Evolutionary conservation across 2,888 invertebrate genomes (phyloP).

Genomic region (Notodonta dromedarius): DNA sequence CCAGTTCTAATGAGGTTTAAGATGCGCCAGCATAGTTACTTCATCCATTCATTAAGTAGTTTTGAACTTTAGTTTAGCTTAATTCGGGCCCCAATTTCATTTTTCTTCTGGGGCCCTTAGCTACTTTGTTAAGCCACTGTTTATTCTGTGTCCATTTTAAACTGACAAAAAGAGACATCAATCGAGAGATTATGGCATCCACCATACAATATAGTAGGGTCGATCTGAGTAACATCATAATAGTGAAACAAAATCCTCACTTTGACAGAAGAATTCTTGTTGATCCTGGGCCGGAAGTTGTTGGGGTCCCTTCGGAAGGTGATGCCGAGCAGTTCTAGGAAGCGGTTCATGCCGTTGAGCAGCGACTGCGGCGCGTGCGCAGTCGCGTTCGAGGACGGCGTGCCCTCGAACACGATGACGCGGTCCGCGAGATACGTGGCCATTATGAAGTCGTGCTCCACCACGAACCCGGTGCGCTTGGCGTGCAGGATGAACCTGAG

Average conservation of each 20-base stretch:
- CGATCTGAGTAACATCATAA: no score
- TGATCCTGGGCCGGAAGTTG: conserved; percentile 99
- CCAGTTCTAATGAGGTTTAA: no score
- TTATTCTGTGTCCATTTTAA: no score
- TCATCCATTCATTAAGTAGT: no score
- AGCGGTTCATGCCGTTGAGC: conserved; percentile 98
- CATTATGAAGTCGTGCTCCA: conserved; percentile 99
- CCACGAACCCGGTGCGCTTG: conserved; percentile 99
- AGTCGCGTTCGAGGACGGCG: conserved; percentile 93
- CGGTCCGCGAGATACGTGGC: conserved; percentile 99
- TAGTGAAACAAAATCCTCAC: conserved; percentile 61
- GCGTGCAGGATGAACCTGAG: conserved; percentile 97
- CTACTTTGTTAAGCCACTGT: no score
- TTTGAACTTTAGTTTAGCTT: no score
- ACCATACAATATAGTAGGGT: no score
- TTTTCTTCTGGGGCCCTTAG: no score
- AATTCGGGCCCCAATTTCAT: no score
- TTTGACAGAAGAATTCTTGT: conserved; percentile 98
- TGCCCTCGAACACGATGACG: conserved; percentile 99
- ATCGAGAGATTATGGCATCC: no score
- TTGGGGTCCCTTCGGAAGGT: conserved; percentile 99
- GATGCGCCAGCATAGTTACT: no score
- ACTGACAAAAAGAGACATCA: no score
- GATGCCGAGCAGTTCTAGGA: conserved; percentile 97
- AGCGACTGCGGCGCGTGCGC: conserved; percentile 97